Base-by-base conservation (phyloP, 1,140 invertebrate genomes). In the Trichonephila clavipes region DNA sequence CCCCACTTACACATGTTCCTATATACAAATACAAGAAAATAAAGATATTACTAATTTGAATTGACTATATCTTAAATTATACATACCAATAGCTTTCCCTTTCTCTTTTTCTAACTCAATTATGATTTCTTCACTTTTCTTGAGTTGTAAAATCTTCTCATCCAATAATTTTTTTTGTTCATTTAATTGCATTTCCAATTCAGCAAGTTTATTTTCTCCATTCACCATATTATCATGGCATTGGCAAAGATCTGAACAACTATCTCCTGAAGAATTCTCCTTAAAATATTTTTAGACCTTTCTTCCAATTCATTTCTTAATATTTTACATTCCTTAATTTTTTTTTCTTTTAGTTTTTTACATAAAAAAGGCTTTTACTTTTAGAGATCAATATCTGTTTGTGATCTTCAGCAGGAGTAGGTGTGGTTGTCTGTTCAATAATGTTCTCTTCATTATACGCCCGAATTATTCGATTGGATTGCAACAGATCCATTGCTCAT, bases 41-140 rank as follows among this genome's bases (percentile, higher is more conserved):
- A 40, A 40, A 3, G 34, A 40, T 1, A 51, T 51, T 51, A 51
- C 7, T 51, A 51, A 51, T 51, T 51, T 51, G 51, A 51, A 51
- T 10, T 0, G 3, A 51, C 51, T 51, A 12, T 88, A 59, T 34
- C 14, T 90, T 90, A 77, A 72, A 51, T 61, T 16, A 59, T 85
- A 58, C 86, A 94, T 93, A 96, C 96, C 96, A 94, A 95, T 95
- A n/a, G 96, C 94, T 95, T 95, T 95, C 59, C 96, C 96, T 72
- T 95, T 95, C 93, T 96, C 96, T 94, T 95, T 96, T 90, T 96
- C 96, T 59, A 96, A 93, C 58, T 96, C 95, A 34, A 96, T 88
- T 8, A 95, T 94, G 44, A 95, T 93, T 61, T 95, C 90, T 90
- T 95, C 94, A 92, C 95, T 95, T 77, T 95, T 94, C 69, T 95